phyloP scores from a whole-genome alignment of 2,797 vertebrate species.

The Sciurus vulgaris region DNA sequence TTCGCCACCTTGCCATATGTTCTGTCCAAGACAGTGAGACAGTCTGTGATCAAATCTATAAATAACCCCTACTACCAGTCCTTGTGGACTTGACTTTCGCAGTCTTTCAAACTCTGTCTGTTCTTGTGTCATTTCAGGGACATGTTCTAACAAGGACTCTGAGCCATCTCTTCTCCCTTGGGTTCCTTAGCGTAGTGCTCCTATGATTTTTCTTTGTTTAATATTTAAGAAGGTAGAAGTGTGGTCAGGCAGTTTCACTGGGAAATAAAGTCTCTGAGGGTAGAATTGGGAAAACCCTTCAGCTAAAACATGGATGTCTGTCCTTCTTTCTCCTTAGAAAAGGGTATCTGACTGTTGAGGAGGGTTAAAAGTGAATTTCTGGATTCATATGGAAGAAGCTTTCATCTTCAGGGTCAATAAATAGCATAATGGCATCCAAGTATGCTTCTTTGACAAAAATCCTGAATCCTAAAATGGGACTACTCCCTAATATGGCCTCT shows the following conservation, averaged over 20 bases:
- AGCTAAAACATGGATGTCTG: background rate
- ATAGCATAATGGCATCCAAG: background rate
- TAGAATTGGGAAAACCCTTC: background rate
- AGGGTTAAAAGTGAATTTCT: background rate
- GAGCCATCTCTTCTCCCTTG: background rate
- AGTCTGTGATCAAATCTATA: background rate
- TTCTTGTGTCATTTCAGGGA: background rate
- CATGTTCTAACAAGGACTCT: background rate
- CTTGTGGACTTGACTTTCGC: background rate
- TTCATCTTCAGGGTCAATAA: background rate
- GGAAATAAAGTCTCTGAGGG: background rate
- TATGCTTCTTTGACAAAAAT: conserved; percentile 1
- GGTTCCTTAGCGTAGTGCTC: background rate
- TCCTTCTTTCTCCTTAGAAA: background rate
- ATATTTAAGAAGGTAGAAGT: background rate
- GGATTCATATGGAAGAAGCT: background rate
- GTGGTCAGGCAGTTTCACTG: background rate
- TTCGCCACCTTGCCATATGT: background rate
- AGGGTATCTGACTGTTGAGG: background rate
- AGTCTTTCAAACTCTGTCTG: background rate
- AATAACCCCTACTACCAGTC: background rate
- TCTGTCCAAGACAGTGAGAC: background rate
- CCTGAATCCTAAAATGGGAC: background rate
- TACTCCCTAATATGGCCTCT: background rate
- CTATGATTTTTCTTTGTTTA: background rate